Evolutionary conservation across 2,113 vertebrate species (phyloP).

Genomic region (Macquaria ambigua): DNA sequence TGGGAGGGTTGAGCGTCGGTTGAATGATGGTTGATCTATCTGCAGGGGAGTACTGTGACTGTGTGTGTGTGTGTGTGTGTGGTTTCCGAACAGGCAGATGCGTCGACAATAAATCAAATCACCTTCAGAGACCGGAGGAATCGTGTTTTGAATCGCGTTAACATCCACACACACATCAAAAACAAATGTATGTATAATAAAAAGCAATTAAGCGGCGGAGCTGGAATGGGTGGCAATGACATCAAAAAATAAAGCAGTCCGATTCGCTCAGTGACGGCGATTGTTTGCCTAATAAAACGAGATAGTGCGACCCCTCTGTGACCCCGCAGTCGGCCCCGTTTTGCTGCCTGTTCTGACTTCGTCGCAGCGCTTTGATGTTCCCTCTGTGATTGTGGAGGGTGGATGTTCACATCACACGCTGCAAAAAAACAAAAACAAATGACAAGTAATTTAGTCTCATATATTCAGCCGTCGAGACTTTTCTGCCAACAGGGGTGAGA

Average conservation of each 20-base stretch:
- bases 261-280: not conserved
- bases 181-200: conserved; percentile 13
- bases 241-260: not conserved
- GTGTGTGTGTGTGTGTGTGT: conserved; percentile 7
- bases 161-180: not conserved
- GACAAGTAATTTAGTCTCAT: conserved; percentile 22
- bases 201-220: conserved; percentile 13
- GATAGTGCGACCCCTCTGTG: not conserved
- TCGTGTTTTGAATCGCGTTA: not conserved
- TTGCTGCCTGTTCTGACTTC: conserved; percentile 6
- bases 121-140: not conserved
- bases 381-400: conserved; percentile 10
- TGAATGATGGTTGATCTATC: conserved; percentile 55
- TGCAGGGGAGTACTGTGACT: conserved; percentile 10
- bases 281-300: conserved; percentile 16
- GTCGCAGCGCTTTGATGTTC: conserved; percentile 27
- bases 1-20: conserved; percentile 3
- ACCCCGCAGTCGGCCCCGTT: conserved; percentile 8
- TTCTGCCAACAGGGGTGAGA: not conserved
- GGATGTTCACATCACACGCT: conserved; percentile 21
- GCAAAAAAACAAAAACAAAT: not conserved
- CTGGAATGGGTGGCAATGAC: not conserved
- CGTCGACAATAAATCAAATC: conserved; percentile 40
- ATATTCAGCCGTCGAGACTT: not conserved
- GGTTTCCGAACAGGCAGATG: conserved; percentile 12